Percentiles rank a stretch among this genome's conserved stretches.
phyloP scores from a whole-genome alignment of 2,888 invertebrate species.

The Luffia ferchaultella region DNA sequence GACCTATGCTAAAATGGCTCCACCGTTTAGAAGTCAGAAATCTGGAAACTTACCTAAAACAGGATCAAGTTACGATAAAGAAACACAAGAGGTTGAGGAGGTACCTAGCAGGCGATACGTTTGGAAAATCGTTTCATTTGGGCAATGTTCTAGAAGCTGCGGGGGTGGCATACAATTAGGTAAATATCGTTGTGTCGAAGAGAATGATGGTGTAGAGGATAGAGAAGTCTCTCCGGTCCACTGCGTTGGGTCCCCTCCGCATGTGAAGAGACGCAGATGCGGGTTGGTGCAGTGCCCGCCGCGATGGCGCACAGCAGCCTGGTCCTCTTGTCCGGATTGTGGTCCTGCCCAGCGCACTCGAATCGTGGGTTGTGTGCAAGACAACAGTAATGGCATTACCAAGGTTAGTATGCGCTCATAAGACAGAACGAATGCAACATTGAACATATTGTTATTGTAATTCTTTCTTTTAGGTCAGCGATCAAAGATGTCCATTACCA shows the following conservation, averaged over 20 bases:
- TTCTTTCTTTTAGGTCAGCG: constrained; percentile 37
- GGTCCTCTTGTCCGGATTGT: constrained; percentile 83
- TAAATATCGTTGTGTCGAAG: constrained; percentile 76
- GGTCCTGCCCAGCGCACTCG: constrained; percentile 78
- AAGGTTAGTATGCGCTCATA: constrained; percentile 32
- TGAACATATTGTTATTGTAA: no score
- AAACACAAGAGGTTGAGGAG: constrained; percentile 24
- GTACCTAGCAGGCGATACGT: constrained; percentile 61
- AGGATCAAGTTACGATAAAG: constrained; percentile 24
- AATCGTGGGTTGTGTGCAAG: constrained; percentile 77
- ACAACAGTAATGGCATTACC: constrained; percentile 49
- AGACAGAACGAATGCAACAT: no score
- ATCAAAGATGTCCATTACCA: constrained; percentile 39
- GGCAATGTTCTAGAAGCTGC: constrained; percentile 81
- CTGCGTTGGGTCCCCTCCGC: constrained; percentile 68
- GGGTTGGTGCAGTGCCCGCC: constrained; percentile 84
- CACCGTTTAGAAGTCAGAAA: constrained; percentile 6
- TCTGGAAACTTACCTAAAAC: constrained; percentile 18
- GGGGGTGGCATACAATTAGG: constrained; percentile 82
- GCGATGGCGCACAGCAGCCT: constrained; percentile 80
- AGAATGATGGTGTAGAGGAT: constrained; percentile 62
- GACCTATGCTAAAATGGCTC: constrained; percentile 20
- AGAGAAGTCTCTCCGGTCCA: constrained; percentile 64
- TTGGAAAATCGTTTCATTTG: constrained; percentile 83
- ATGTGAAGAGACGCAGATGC: constrained; percentile 66